Evolutionary conservation across 2,113 vertebrate species (phyloP).

Genomic region (Aptenodytes patagonicus): DNA sequence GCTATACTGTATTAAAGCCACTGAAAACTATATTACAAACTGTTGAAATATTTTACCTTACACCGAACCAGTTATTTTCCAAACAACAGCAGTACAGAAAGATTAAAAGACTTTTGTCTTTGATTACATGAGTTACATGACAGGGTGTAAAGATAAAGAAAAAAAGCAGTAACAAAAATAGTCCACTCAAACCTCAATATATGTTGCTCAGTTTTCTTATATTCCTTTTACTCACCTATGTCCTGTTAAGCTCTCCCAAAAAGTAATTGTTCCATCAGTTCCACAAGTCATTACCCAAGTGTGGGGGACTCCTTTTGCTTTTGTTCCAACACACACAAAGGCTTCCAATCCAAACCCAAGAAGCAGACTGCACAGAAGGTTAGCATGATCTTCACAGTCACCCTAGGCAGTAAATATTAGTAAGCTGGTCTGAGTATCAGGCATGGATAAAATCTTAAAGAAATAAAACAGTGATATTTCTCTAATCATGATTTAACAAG

Average conservation of each 20-base stretch:
- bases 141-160: background rate
- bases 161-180: background rate
- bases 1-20: background rate
- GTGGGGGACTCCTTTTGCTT: slow-evolving; percentile 86
- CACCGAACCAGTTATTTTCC: background rate
- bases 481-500: background rate
- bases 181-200: background rate
- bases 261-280: slow-evolving; percentile 87
- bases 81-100: background rate
- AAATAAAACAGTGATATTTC: background rate
- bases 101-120: background rate
- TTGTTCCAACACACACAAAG: slow-evolving; percentile 96
- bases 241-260: slow-evolving; percentile 96
- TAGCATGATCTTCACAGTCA: slow-evolving; percentile 97
- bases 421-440: background rate
- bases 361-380: slow-evolving; percentile 92
- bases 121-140: background rate
- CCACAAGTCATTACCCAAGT: slow-evolving; percentile 94
- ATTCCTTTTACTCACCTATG: slow-evolving; percentile 80
- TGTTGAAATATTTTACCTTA: background rate
- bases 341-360: slow-evolving; percentile 94
- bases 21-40: background rate
- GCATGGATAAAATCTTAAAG: background rate
- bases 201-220: background rate
- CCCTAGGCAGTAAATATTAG: slow-evolving; percentile 74